These are phyloP conservation scores for Vireo griseus DNA, from an alignment of 2,797 vertebrate genomes.

Conservation along the genomic window DNA sequence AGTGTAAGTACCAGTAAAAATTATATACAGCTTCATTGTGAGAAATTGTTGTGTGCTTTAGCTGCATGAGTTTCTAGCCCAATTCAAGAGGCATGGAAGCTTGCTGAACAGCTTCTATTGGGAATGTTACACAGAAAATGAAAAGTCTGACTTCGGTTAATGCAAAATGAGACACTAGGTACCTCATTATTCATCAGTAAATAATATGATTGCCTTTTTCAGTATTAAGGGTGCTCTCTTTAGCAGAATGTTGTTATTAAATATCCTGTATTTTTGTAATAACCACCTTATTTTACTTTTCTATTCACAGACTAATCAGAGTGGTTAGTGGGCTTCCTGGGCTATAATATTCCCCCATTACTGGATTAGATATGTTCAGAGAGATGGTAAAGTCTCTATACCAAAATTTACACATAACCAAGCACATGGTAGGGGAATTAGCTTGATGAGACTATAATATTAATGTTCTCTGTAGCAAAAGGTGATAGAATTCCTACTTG, in stretches of 20 bases:
- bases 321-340: background rate
- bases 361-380: background rate
- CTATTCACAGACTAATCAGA: background rate
- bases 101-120: background rate
- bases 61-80: background rate
- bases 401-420: background rate
- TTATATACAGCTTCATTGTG: background rate
- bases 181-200: background rate
- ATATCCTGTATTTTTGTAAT: background rate
- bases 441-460: background rate
- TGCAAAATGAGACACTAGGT: background rate
- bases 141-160: background rate
- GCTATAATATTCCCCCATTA: background rate
- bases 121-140: background rate
- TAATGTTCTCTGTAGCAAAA: background rate
- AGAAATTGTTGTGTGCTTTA: background rate
- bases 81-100: background rate
- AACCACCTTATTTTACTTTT: background rate
- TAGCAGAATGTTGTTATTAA: background rate
- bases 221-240: background rate
- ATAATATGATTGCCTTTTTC: background rate
- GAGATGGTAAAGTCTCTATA: background rate
- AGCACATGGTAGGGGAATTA: background rate
- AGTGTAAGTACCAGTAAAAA: background rate
- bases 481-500: background rate